phyloP scores from a whole-genome alignment of 2,888 invertebrate species.

The Miltochrista miniata region DNA sequence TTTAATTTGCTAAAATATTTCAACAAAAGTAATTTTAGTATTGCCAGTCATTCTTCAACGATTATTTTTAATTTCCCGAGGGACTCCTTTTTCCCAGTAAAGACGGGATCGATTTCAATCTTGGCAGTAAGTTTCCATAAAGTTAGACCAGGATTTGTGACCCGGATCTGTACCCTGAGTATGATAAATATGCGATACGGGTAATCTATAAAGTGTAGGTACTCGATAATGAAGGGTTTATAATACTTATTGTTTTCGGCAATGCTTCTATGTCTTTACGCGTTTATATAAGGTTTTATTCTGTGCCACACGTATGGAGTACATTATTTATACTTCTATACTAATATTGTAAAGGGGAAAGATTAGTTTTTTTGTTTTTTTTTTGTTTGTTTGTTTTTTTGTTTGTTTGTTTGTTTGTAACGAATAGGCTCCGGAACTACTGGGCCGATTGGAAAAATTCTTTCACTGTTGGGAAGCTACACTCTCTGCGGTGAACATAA shows the following conservation, averaged over 20 bases:
- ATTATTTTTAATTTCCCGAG: constrained; percentile 39
- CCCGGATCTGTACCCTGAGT: constrained; percentile 8
- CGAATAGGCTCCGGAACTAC: too few species aligned
- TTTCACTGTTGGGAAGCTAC: too few species aligned
- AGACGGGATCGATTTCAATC: constrained; percentile 37
- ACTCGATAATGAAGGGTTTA: constrained; percentile 14
- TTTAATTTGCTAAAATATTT: constrained; percentile 4
- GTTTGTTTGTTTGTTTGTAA: too few species aligned
- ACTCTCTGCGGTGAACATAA: too few species aligned
- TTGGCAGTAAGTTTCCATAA: constrained; percentile 28
- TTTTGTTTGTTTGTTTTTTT: too few species aligned
- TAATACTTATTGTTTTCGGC: constrained; percentile 2
- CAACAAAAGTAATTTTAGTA: constrained; percentile 10
- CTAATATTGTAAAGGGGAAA: too few species aligned
- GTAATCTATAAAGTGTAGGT: constrained; percentile 9
- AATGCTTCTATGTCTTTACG: too few species aligned
- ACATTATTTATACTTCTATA: too few species aligned
- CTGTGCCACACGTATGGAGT: too few species aligned
- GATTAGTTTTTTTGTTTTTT: too few species aligned
- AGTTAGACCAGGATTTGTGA: constrained; percentile 26
- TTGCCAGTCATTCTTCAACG: constrained; percentile 25
- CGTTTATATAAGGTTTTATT: too few species aligned
- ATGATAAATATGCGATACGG: constrained; percentile 12
- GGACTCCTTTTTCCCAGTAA: constrained; percentile 29
- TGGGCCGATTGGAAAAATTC: too few species aligned